A percentile compares a stretch with the other conserved stretches of the same genome.
Evolutionary conservation across 1,140 invertebrate genomes (phyloP).

Genomic region (Tetramorium parvispinum): DNA sequence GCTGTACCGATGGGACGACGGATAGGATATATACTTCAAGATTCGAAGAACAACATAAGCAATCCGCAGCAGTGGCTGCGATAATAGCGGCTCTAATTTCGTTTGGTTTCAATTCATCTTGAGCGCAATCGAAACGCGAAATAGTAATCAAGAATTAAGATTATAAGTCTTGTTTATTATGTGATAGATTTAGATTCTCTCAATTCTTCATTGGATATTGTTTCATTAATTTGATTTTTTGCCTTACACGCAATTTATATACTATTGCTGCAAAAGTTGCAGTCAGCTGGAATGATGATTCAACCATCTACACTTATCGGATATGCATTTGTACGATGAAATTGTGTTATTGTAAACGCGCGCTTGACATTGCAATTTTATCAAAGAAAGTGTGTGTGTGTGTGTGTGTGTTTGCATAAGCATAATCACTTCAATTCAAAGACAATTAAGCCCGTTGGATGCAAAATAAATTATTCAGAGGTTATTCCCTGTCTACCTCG

Average conservation of each 20-base stretch:
- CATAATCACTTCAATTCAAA: neutral
- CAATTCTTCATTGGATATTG: neutral
- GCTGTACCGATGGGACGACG: constrained; percentile 56
- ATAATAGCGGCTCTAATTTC: neutral
- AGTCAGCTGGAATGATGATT: constrained; percentile 1
- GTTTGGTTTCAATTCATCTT: neutral
- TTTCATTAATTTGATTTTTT: constrained; percentile 28
- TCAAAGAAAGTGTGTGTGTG: neutral
- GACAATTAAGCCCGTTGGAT: neutral
- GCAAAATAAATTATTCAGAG: neutral
- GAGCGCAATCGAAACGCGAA: neutral
- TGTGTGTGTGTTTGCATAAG: neutral
- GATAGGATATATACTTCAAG: constrained; percentile 23
- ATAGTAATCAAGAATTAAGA: neutral
- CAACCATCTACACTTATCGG: neutral
- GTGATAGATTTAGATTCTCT: neutral
- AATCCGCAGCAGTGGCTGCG: neutral
- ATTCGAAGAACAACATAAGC: neutral
- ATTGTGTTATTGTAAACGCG: too few species aligned
- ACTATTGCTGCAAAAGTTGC: constrained; percentile 11
- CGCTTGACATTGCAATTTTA: neutral
- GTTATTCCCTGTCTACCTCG: neutral
- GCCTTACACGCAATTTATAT: neutral
- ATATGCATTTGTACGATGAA: neutral
- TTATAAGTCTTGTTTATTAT: neutral